Evolutionary conservation across 2,113 vertebrate genomes (phyloP).

Genomic region (Aplodontia rufa): DNA sequence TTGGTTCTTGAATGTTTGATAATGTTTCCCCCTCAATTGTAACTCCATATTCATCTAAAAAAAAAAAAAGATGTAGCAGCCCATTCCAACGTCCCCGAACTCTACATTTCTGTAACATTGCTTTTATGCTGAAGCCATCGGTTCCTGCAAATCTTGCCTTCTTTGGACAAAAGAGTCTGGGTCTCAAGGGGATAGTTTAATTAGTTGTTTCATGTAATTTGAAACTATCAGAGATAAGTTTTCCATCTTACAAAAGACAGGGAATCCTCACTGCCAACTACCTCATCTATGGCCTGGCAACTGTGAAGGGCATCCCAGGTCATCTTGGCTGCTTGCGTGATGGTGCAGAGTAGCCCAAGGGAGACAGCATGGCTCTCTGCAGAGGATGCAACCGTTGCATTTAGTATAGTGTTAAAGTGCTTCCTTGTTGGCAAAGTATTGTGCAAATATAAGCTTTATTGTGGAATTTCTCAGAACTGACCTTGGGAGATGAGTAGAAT

Average conservation of each 20-base stretch:
- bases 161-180: constrained; percentile 29
- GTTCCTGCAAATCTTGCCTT: constrained; percentile 43
- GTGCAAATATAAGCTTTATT: neutral
- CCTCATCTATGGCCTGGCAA: neutral
- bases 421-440: neutral
- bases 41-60: too few relatives aligned
- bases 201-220: constrained; percentile 14
- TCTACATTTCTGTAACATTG: neutral
- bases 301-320: neutral
- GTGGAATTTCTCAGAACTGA: neutral
- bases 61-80: constrained; percentile 32
- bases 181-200: neutral
- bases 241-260: neutral
- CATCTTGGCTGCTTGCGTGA: neutral
- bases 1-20: too few relatives aligned
- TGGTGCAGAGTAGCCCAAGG: neutral
- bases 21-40: too few relatives aligned
- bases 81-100: neutral
- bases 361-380: neutral
- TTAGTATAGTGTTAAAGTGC: neutral
- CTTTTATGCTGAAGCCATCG: neutral
- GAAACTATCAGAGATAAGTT: neutral
- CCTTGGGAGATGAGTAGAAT: constrained; percentile 26
- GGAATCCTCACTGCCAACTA: neutral
- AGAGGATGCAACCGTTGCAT: neutral